Base-by-base conservation (phyloP, 1,140 invertebrate species). In the Hypothenemus hampei region DNA sequence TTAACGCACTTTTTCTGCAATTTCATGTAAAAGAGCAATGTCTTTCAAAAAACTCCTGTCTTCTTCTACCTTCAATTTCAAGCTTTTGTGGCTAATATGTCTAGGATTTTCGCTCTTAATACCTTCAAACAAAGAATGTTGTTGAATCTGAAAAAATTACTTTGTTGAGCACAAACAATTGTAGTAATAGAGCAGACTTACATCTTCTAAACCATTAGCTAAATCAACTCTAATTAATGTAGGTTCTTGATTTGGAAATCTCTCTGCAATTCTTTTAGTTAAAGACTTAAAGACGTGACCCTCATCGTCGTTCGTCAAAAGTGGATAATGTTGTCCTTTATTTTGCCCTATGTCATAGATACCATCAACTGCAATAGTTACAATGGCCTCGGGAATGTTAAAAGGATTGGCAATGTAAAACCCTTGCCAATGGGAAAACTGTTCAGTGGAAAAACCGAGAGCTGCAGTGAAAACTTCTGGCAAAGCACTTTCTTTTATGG, bases 311-410 rank as follows among this genome's bases (percentile, higher is more conserved):
- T 86, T 80, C n/a, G 78, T 78, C 50, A 73, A 72, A 39, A 86
- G 62, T 11, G 81, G 77, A 62, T 72, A 86, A 40, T 69, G 72
- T 64, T 79, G 78, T 2, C 77, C 76, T 50, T 78, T 78, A 19
- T 70, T 70, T 33, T 68, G 63, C 48, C 69, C 76, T 26, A 82
- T 73, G 44, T 73, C 74, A 23, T 77, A 65, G 16, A 87, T 72
- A 50, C 87, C 87, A 71, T 87, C 83, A 31, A 92, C 75, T 26
- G 81, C 80, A 23, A 92, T 74, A 23, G 80, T 79, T 19, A 91
- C 84, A 39, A 87, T 78, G 24, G 85, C 86, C 72, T 89, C 83
- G 20, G 89, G 85, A 50, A 85, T 76, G 55, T 81, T 77, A 60
- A 93, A 91, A 6, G 88, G 84, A 74, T 88, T 79, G 2, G 72